Percentiles rank a stretch among this genome's conserved stretches.
Conservation (phyloP, 2,888 invertebrate genomes). For the Aphelenchoides bicaudatus region DNA sequence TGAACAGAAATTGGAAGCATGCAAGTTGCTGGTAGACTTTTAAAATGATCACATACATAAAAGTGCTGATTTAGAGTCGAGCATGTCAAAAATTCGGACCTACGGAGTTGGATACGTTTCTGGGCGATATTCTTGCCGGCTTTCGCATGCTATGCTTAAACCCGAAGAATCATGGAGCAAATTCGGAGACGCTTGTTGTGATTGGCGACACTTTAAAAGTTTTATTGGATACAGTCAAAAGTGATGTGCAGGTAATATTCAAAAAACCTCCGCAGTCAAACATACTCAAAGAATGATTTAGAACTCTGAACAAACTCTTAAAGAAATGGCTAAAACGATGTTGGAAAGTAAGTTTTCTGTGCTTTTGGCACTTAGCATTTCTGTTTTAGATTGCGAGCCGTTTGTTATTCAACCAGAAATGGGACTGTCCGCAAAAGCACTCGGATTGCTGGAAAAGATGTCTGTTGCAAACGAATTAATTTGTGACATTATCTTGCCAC, state of each 20-base stretch:
- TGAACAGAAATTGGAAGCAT: slow-evolving; percentile 22
- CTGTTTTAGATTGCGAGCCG: slow-evolving; percentile 62
- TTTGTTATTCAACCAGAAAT: slow-evolving; percentile 57
- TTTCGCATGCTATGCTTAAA: slow-evolving; percentile 41
- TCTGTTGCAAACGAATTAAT: slow-evolving; percentile 16
- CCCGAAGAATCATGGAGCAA: slow-evolving; percentile 25
- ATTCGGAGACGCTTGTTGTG: slow-evolving; percentile 4
- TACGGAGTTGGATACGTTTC: slow-evolving; percentile 21
- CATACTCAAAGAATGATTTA: too few species aligned
- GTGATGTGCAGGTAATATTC: slow-evolving; percentile 8
- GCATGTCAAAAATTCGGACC: slow-evolving; percentile 35
- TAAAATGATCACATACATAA: too few species aligned
- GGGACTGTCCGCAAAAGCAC: slow-evolving; percentile 44
- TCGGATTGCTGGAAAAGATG: slow-evolving; percentile 30
- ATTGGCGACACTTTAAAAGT: slow-evolving; percentile 17
- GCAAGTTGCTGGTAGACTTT: slow-evolving; percentile 24
- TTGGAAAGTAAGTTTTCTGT: slow-evolving; percentile 22
- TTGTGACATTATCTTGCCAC: slow-evolving; percentile 28
- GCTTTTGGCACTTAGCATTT: not conserved
- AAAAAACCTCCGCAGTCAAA: too few species aligned
- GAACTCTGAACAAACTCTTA: slow-evolving; percentile 9
- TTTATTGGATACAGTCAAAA: not conserved
- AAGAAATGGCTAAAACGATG: slow-evolving; percentile 18
- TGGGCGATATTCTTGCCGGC: slow-evolving; percentile 39
- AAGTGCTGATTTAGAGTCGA: slow-evolving; percentile 25